phyloP scores from a whole-genome alignment of 2,113 vertebrate species.

The Protomyctophum bolini region DNA sequence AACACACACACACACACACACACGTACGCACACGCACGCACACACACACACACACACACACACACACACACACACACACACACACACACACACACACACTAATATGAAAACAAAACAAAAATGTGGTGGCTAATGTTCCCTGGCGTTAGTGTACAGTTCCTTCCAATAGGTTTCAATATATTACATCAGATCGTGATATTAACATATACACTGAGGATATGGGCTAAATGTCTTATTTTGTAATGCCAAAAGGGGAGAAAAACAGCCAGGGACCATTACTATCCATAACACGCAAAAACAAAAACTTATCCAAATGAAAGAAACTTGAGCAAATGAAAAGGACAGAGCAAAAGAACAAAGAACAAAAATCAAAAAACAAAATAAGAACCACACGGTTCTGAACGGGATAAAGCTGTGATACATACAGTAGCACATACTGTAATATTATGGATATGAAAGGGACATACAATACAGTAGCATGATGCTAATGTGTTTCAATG shows the following conservation, averaged over 20 bases:
- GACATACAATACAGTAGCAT: conserved; percentile 45
- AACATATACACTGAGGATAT: neutral
- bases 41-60: neutral
- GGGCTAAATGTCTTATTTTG: conserved; percentile 1
- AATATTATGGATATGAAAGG: conserved; percentile 38
- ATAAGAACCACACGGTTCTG: conserved; percentile 39
- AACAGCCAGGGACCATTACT: conserved; percentile 66
- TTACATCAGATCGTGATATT: neutral
- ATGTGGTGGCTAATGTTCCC: conserved; percentile 52
- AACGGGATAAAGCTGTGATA: conserved; percentile 50
- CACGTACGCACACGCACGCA: conserved; percentile 17
- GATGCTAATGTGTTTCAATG: conserved; percentile 26
- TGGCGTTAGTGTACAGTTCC: conserved; percentile 28
- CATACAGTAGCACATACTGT: conserved; percentile 39
- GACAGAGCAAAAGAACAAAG: conserved; percentile 53
- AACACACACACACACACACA: conserved; percentile 28
- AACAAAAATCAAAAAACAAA: conserved; percentile 45
- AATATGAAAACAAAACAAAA: conserved; percentile 34
- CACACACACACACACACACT: neutral
- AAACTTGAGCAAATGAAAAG: conserved; percentile 38
- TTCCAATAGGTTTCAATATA: neutral
- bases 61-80: conserved; percentile 30
- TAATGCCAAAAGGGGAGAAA: conserved; percentile 31
- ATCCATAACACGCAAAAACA: conserved; percentile 53
- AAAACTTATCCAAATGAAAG: conserved; percentile 46